phyloP scores from a whole-genome alignment of 1,140 invertebrate genomes.

The Drosophila fuyamai region DNA sequence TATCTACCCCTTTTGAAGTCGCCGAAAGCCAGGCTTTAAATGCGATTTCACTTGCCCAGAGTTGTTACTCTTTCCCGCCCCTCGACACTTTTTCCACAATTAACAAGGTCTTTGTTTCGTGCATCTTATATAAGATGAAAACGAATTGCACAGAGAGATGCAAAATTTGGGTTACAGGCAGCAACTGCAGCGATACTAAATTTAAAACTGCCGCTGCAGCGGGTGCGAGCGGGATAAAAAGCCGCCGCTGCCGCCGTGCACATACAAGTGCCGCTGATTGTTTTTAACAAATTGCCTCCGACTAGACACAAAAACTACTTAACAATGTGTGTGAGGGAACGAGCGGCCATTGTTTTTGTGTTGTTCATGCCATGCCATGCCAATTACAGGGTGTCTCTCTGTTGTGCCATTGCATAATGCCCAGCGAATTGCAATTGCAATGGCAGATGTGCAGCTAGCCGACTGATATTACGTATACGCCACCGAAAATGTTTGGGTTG shows the following conservation, averaged over 20 bases:
- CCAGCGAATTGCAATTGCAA: slow-evolving; percentile 41
- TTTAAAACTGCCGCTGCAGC: slow-evolving; percentile 48
- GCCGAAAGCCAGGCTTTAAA: slow-evolving; percentile 54
- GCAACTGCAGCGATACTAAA: slow-evolving; percentile 65
- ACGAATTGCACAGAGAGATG: slow-evolving; percentile 2
- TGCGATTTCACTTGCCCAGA: slow-evolving; percentile 45
- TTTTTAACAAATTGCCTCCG: slow-evolving; percentile 62
- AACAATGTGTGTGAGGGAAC: slow-evolving; percentile 24
- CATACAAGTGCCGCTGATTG: slow-evolving; percentile 40
- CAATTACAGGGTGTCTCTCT: slow-evolving; percentile 48
- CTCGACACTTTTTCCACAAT: slow-evolving; percentile 18
- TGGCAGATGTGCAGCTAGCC: slow-evolving; percentile 33
- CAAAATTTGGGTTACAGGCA: slow-evolving; percentile 59
- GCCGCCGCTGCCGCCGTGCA: neutral
- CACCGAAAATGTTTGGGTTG: slow-evolving; percentile 10
- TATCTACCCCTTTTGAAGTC: slow-evolving; percentile 10
- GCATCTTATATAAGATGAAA: slow-evolving; percentile 60
- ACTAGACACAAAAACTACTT: slow-evolving; percentile 28
- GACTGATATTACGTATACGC: slow-evolving; percentile 40
- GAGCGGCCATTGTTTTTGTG: slow-evolving; percentile 38
- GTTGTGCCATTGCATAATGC: slow-evolving; percentile 43
- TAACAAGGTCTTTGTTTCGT: slow-evolving; percentile 14
- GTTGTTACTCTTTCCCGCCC: neutral
- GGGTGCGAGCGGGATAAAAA: slow-evolving; percentile 14
- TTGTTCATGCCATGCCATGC: slow-evolving; percentile 8